Evolutionary conservation across 1,140 invertebrate genomes (phyloP).

Genomic region (Chironomus tepperi): DNA sequence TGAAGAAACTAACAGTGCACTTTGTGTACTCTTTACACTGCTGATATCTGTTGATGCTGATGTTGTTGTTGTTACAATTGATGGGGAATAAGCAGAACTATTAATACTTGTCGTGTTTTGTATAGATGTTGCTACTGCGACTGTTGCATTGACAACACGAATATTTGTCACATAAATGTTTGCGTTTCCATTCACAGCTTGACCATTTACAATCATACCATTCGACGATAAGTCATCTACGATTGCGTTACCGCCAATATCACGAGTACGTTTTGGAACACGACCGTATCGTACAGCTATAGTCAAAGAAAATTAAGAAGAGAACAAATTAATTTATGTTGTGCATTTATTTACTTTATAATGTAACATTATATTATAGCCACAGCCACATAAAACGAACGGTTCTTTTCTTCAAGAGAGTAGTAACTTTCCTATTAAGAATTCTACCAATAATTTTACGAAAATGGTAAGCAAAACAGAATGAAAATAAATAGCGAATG

Average conservation of each 20-base stretch:
- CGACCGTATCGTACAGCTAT: slow-evolving; percentile 91
- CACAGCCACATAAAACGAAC: too few relatives aligned
- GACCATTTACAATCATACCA: slow-evolving; percentile 26
- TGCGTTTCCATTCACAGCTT: slow-evolving; percentile 23
- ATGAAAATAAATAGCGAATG: background rate
- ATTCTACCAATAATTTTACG: too few relatives aligned
- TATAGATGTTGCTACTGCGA: slow-evolving; percentile 29
- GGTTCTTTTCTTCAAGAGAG: too few relatives aligned
- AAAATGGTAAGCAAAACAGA: background rate
- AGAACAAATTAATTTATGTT: slow-evolving; percentile 27
- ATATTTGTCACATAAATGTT: slow-evolving; percentile 35
- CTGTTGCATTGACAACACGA: slow-evolving; percentile 30
- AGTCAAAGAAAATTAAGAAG: slow-evolving; percentile 31
- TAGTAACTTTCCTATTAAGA: too few relatives aligned
- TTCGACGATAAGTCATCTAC: slow-evolving; percentile 26
- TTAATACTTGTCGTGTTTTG: slow-evolving; percentile 27
- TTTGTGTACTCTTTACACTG: slow-evolving; percentile 31
- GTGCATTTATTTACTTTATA: background rate
- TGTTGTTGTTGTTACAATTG: slow-evolving; percentile 29
- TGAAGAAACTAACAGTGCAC: slow-evolving; percentile 28
- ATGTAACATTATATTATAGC: too few relatives aligned
- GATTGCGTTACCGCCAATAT: slow-evolving; percentile 48
- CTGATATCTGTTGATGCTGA: slow-evolving; percentile 37
- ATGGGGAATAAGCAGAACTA: slow-evolving; percentile 31
- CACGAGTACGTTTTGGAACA: slow-evolving; percentile 86